phyloP scores from a whole-genome alignment of 2,888 invertebrate genomes.

The Spicauda simplicius region DNA sequence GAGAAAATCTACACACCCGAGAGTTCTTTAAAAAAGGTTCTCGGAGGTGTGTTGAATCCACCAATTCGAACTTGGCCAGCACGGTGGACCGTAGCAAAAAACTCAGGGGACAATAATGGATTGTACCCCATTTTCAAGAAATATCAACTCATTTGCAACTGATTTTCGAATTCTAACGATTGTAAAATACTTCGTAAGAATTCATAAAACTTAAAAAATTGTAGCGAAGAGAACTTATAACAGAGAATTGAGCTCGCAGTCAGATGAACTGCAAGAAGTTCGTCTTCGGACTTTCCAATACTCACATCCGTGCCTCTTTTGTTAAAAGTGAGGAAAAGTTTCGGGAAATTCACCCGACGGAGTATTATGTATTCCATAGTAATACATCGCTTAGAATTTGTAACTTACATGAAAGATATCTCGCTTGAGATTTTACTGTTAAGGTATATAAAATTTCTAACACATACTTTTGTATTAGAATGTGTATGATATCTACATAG shows the following conservation, averaged over 20 bases:
- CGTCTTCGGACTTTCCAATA: conserved; percentile 26
- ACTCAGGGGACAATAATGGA: too few relatives aligned
- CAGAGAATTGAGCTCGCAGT: neutral
- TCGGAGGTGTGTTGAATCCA: too few relatives aligned
- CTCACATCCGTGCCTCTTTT: conserved; percentile 25
- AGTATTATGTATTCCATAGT: conserved; percentile 25
- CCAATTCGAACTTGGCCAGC: too few relatives aligned
- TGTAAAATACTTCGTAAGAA: neutral
- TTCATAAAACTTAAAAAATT: neutral
- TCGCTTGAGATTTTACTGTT: neutral
- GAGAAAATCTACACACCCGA: too few relatives aligned
- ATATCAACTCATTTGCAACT: neutral
- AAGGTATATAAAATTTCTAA: neutral
- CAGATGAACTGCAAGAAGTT: conserved; percentile 23
- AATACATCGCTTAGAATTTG: conserved; percentile 21
- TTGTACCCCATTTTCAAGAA: too few relatives aligned
- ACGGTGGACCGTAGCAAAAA: too few relatives aligned
- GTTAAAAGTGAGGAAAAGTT: conserved; percentile 27
- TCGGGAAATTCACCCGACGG: conserved; percentile 19
- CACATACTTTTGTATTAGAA: too few relatives aligned
- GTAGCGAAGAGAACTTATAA: conserved; percentile 4
- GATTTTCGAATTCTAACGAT: neutral
- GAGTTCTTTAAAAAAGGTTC: too few relatives aligned
- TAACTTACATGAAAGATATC: conserved; percentile 9
- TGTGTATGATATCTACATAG: too few relatives aligned